Conservation (phyloP, 2,888 invertebrate genomes). For the Epinotia nisella region DNA sequence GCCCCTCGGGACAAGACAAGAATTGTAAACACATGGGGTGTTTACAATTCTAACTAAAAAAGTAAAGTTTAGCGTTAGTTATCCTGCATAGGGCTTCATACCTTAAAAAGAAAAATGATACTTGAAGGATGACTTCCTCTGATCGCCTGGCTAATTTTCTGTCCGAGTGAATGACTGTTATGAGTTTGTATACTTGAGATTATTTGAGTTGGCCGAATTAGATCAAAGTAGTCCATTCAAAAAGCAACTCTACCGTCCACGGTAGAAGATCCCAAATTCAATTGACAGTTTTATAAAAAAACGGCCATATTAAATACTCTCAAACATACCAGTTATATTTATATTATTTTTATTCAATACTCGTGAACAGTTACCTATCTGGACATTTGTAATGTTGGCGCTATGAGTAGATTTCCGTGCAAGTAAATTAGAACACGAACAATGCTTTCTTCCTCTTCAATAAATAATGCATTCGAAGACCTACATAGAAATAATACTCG, state of each 20-base stretch:
- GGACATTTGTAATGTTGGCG: too few species aligned
- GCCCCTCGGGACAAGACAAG: background rate
- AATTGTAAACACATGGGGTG: too few species aligned
- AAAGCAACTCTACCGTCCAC: too few species aligned
- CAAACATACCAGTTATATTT: too few species aligned
- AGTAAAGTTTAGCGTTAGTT: slow-evolving; percentile 2
- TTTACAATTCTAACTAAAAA: background rate
- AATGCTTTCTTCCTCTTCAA: background rate
- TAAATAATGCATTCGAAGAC: background rate
- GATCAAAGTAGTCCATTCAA: too few species aligned
- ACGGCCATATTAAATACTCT: too few species aligned
- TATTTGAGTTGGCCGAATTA: too few species aligned
- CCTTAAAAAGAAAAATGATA: background rate
- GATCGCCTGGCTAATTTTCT: background rate
- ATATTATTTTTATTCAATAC: too few species aligned
- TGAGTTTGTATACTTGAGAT: background rate
- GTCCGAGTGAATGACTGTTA: background rate
- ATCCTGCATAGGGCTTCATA: background rate
- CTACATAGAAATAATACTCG: background rate
- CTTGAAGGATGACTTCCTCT: background rate
- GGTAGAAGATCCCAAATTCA: too few species aligned
- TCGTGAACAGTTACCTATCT: too few species aligned
- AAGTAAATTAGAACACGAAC: background rate
- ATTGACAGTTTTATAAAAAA: too few species aligned
- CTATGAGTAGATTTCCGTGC: background rate